Conservation (phyloP, 2,797 vertebrate species). For the Bovichtus diacanthus region DNA sequence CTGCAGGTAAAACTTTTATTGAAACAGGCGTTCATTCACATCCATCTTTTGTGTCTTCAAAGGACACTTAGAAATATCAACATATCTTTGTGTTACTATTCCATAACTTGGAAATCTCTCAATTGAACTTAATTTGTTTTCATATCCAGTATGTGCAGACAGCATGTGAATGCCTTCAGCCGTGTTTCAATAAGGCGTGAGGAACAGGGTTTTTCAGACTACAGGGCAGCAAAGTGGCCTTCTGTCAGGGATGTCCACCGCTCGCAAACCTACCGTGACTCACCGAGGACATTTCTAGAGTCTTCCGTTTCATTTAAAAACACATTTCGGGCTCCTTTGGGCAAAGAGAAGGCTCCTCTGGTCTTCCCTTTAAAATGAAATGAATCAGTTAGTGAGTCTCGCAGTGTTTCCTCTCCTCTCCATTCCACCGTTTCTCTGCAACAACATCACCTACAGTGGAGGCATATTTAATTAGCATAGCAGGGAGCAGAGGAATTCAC, state of each 20-base stretch:
- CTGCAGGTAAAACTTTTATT: slow-evolving; percentile 47
- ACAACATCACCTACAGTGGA: slow-evolving; percentile 27
- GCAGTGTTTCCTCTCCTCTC: slow-evolving; percentile 32
- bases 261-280: slow-evolving; percentile 85
- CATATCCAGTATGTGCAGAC: neutral
- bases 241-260: slow-evolving; percentile 82
- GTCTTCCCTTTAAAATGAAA: slow-evolving; percentile 92
- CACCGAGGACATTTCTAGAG: slow-evolving; percentile 91
- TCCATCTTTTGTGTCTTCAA: slow-evolving; percentile 7
- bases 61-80: neutral
- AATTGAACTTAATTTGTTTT: neutral
- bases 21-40: slow-evolving; percentile 68
- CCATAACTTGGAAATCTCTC: neutral
- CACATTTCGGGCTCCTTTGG: slow-evolving; percentile 93
- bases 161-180: slow-evolving; percentile 61
- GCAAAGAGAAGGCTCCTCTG: slow-evolving; percentile 91
- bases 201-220: slow-evolving; percentile 20
- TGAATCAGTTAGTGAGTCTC: slow-evolving; percentile 77
- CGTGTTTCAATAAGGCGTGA: slow-evolving; percentile 58
- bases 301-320: slow-evolving; percentile 93
- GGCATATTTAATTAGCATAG: slow-evolving; percentile 34
- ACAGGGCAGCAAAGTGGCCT: slow-evolving; percentile 59
- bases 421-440: slow-evolving; percentile 14
- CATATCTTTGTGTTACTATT: neutral
- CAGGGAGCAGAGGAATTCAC: slow-evolving; percentile 29